Evolutionary conservation across 2,797 vertebrate species (phyloP), one percentile per base, ranked within the genome.

Genomic region (Echeneis naucrates): DNA sequence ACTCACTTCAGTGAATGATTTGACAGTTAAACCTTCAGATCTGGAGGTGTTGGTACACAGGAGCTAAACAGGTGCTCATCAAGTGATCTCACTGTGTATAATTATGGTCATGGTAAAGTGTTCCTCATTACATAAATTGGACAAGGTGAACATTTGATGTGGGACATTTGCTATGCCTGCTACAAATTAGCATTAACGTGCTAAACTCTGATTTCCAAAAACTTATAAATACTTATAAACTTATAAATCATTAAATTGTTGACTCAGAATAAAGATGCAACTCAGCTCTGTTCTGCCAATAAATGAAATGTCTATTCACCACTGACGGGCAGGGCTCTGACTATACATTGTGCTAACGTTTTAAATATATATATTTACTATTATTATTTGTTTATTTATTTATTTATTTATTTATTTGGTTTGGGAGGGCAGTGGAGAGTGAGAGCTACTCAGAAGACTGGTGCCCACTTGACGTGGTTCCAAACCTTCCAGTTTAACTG

Each of bases 1-100:
- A 56, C 27, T 79, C 68, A 62, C 53, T 64, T 17, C 73, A 70
- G 1, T 27, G 70, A 67, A 77, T 68, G 53, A 88, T 81, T 64
- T 66, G 61, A 72, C 14, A 1, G 50, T 67, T 76, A 72, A 64
- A 65, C 67, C 26, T 65, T 37, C 44, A 26, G 13, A 16, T 33
- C 26, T 37, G 52, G 5, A 44, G 62, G 10, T n/a, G 7, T 17
- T 54, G 23, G 30, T 30, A 12, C n/a, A 64, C 9, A 50, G n/a
- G 5, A 24, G 59, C 7, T 60, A 33, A 44, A 32, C 40, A 54
- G 37, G 51, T 14, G 12, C 13, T 50, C 13, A n/a, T 64, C 60
- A 11, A 50, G 23, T 45, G 9, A 66, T 65, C 19, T 68, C 2
- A 47, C 7, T 13, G 9, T 40, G n/a, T 6, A 45, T 42, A 30